Conservation (phyloP, 2,888 invertebrate genomes). For the Eupelmus urozonus region DNA sequence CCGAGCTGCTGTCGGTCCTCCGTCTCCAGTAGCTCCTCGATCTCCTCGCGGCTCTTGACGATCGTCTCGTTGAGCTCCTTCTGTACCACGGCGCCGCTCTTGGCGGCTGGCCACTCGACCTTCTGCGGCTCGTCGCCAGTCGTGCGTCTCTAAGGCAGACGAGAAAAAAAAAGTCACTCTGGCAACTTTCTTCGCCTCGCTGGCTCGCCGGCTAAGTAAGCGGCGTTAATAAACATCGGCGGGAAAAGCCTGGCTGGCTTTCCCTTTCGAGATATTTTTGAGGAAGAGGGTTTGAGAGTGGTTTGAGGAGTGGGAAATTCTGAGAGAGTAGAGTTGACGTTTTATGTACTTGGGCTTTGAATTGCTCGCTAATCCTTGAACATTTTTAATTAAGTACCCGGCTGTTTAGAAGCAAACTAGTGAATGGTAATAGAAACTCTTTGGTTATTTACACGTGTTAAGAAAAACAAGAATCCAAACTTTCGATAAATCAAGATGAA, state of each 20-base stretch:
- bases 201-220: not conserved
- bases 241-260: not conserved
- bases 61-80: slow-evolving; percentile 88
- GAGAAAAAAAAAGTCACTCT: not conserved
- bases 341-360: too few relatives aligned
- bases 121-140: slow-evolving; percentile 77
- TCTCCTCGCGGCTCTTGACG: slow-evolving; percentile 89
- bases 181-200: not conserved
- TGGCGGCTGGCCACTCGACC: slow-evolving; percentile 68
- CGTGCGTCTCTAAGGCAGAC: slow-evolving; percentile 77
- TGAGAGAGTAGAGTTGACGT: too few relatives aligned
- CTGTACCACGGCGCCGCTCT: slow-evolving; percentile 85
- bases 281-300: too few relatives aligned
- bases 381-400: too few relatives aligned
- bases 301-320: too few relatives aligned
- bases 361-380: too few relatives aligned
- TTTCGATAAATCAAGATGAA: too few relatives aligned
- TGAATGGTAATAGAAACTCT: too few relatives aligned
- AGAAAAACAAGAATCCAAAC: too few relatives aligned
- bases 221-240: not conserved
- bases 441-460: too few relatives aligned
- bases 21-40: slow-evolving; percentile 88
- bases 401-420: too few relatives aligned
- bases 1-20: slow-evolving; percentile 91
- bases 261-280: too few relatives aligned